Conservation (phyloP, 2,797 vertebrate species). For the Sarcoramphus papa region DNA sequence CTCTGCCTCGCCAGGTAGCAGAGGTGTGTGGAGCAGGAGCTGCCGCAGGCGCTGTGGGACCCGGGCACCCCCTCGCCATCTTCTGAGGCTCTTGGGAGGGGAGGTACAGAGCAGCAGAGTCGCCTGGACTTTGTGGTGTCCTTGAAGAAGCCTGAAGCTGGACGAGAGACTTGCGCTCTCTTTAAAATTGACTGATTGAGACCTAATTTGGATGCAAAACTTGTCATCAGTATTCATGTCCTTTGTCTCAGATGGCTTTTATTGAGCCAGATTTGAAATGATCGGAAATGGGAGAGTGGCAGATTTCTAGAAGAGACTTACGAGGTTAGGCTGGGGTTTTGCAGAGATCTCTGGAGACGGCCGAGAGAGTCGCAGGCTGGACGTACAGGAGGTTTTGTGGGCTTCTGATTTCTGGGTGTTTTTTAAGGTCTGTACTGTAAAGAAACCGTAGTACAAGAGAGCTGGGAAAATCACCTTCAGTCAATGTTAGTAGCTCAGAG, state of each 20-base stretch:
- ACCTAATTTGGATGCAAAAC: constrained; percentile 32
- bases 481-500: background rate
- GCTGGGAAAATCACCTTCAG: background rate
- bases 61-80: rapidly evolving
- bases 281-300: background rate
- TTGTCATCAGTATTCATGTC: constrained; percentile 16
- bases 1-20: background rate
- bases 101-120: background rate
- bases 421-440: background rate
- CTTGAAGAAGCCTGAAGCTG: constrained; percentile 1
- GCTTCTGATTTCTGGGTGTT: background rate
- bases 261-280: background rate
- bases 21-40: background rate
- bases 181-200: background rate
- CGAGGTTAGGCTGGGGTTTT: background rate
- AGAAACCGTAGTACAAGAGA: background rate
- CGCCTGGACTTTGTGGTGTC: background rate
- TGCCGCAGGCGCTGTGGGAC: background rate
- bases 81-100: background rate
- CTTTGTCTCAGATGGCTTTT: constrained; percentile 5
- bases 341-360: background rate
- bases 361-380: rapidly evolving
- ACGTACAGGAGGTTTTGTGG: background rate
- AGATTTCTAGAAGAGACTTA: background rate
- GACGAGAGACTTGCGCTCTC: background rate